Evolutionary conservation across 2,797 vertebrate genomes (phyloP).

Genomic region (Eremophila alpestris): DNA sequence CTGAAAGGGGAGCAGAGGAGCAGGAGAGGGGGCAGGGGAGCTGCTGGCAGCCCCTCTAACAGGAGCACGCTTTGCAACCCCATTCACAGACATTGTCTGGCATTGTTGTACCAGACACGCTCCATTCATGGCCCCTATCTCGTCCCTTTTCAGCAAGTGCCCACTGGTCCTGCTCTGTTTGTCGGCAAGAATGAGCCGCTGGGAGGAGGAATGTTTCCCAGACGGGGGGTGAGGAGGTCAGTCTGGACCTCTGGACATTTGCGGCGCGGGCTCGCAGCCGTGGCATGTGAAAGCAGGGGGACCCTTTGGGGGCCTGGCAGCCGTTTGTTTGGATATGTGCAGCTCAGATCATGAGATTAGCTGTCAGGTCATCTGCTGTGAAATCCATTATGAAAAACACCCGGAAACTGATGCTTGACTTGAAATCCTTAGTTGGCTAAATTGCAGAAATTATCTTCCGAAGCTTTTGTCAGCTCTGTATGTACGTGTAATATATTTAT

Average conservation of each 20-base stretch:
- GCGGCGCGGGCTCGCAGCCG: slow-evolving; percentile 70
- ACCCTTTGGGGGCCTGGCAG: slow-evolving; percentile 47
- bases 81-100: slow-evolving; percentile 32
- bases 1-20: not conserved
- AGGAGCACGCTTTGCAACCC: slow-evolving; percentile 27
- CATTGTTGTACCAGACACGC: slow-evolving; percentile 47
- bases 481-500: slow-evolving; percentile 7
- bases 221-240: slow-evolving; percentile 79
- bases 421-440: slow-evolving; percentile 69
- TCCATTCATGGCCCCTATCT: slow-evolving; percentile 56
- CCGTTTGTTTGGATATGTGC: slow-evolving; percentile 62
- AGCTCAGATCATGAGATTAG: slow-evolving; percentile 86
- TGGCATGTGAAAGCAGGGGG: slow-evolving; percentile 73
- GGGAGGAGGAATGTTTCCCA: slow-evolving; percentile 78
- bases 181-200: slow-evolving; percentile 67
- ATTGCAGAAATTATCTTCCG: slow-evolving; percentile 74
- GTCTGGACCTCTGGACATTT: slow-evolving; percentile 87
- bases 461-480: slow-evolving; percentile 66
- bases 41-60: slow-evolving; percentile 35
- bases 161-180: slow-evolving; percentile 77
- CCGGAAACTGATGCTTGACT: slow-evolving; percentile 69
- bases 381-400: slow-evolving; percentile 83
- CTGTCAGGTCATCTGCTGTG: slow-evolving; percentile 87
- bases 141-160: slow-evolving; percentile 76
- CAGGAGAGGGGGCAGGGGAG: slow-evolving; percentile 25